Base-by-base conservation (phyloP, 2,797 vertebrate genomes). In the Lacerta bilineata region DNA sequence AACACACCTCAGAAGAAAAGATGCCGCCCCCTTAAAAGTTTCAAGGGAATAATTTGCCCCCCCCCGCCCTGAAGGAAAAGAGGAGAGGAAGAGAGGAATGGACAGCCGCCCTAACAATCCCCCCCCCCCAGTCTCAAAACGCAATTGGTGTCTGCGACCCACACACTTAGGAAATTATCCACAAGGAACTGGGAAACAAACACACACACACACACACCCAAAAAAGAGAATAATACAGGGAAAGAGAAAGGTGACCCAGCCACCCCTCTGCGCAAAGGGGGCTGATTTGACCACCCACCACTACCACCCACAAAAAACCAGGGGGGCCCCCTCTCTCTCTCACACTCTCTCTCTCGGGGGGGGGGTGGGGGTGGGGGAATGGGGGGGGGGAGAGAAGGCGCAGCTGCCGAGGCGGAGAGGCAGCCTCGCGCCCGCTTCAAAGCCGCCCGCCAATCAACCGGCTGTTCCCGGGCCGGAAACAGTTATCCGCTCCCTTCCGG, bases 391-490 rank as follows among this genome's bases (percentile, higher is more conserved):
- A 18, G 59, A 18, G 61, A 8, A 23, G 20, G 17, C 5, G 17
- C 61, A 64, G 61, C 59, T 27, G 80, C 80, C 25, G 6, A 36
- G 5, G 17, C 20, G 50, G 15, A 55, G 68, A 69, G 68, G 8
- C 69, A 3, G 80, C 80, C 82, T 50, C 46, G 4, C n/a, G 15
- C 68, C 87, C 71, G 41, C 86, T 83, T 88, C 41, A n/a, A 79
- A 83, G 66, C 18, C 15, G 50, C 59, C 83, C 23, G 17, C 87
- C 87, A 89, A 64, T 84, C 85, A 64, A 10, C 75, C 15, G 81
- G 41, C 66, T 18, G 10, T 36, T 59, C 72, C 43, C 75, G 46
- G 36, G 43, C 87, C 27, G 75, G 87, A 79, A 50, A 36, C 2
- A 23, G n/a, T 20, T 2, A 2, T 8, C 5, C 2, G 2, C 0